Percentiles rank a stretch among this genome's conserved stretches.
These are phyloP conservation scores for Enteromius fasciolatus DNA, from an alignment of 2,797 vertebrate genomes.

Conservation along the genomic window DNA sequence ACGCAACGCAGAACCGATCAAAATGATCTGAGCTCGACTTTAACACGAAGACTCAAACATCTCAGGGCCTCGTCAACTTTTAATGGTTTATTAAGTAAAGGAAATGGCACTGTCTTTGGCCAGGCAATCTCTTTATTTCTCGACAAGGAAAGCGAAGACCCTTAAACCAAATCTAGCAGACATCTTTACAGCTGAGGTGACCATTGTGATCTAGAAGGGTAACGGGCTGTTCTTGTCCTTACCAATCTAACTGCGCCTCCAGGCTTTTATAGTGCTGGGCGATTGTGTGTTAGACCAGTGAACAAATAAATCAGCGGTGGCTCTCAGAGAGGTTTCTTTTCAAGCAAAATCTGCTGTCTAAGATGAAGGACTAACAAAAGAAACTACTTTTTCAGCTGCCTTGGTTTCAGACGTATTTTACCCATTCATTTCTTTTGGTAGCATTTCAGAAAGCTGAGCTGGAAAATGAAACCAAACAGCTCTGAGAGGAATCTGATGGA, in stretches of 20 bases:
- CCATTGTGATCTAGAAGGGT: background rate
- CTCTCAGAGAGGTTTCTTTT: constrained; percentile 7
- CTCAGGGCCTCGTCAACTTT: constrained; percentile 36
- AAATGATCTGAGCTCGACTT: constrained; percentile 9
- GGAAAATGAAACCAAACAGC: background rate
- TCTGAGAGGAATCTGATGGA: background rate
- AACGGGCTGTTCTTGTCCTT: background rate
- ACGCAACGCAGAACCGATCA: background rate
- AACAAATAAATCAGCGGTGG: background rate
- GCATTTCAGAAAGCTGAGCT: background rate
- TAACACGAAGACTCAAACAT: constrained; percentile 28
- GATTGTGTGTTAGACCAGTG: background rate
- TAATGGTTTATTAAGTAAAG: constrained; percentile 51
- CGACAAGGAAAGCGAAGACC: constrained; percentile 42
- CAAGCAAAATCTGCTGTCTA: background rate
- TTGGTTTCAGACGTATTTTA: background rate
- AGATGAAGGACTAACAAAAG: background rate
- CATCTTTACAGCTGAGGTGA: constrained; percentile 33
- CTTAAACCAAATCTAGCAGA: constrained; percentile 43
- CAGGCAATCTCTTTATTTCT: constrained; percentile 33
- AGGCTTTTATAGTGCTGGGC: background rate
- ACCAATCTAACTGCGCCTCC: constrained; percentile 1
- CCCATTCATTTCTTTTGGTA: background rate
- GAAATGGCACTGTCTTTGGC: constrained; percentile 38
- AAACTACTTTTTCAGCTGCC: background rate